Evolutionary conservation across 2,113 vertebrate genomes (phyloP), one percentile per base, ranked within the genome.

Genomic region (Phoenicopterus ruber): DNA sequence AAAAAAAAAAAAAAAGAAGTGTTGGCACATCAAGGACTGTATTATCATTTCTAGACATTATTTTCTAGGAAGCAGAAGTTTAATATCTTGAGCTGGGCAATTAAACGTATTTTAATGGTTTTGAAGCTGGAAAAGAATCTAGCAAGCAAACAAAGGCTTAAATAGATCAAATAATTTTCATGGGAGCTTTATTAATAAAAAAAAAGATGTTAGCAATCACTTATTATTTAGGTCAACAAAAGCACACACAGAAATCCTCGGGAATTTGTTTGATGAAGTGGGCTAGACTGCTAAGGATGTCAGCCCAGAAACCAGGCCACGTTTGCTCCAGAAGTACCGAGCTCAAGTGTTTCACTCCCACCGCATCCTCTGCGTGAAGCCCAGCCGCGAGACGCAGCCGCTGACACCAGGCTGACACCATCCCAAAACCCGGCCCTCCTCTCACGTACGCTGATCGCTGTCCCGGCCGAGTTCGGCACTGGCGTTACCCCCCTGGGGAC

Each of bases 281-380:
- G 46, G 38, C 14, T n/a, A 4, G 72, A 16, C 44, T 81, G 82
- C 63, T 25, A 1, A 46, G 72, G n/a, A 24, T 4, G 25, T 13
- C 54, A 50, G 57, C 81, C 17, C 77, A 59, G 91, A 42, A 25
- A 28, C 11, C 28, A 36, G 54, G 49, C 38, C 47, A 1, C 1
- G 29, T 73, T 58, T n/a, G 7, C 66, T 59, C 28, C 36, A 13
- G 88, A 19, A 81, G 20, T 1, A 26, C 1, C 2, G 58, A 90
- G 72, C 34, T 11, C 55, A 15, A 0, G 5, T 3, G 2, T 13
- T 32, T 1, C 8, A 19, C 7, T 2, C 38, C 29, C 76, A 1
- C 2, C 9, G 13, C 40, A 42, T 20, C 63, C 59, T 18, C 80
- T 10, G 18, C 7, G 18, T 6, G 13, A 28, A 84, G 44, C 15